Evolutionary conservation across 2,797 vertebrate genomes (phyloP).

Genomic region (Chelon labrosus): DNA sequence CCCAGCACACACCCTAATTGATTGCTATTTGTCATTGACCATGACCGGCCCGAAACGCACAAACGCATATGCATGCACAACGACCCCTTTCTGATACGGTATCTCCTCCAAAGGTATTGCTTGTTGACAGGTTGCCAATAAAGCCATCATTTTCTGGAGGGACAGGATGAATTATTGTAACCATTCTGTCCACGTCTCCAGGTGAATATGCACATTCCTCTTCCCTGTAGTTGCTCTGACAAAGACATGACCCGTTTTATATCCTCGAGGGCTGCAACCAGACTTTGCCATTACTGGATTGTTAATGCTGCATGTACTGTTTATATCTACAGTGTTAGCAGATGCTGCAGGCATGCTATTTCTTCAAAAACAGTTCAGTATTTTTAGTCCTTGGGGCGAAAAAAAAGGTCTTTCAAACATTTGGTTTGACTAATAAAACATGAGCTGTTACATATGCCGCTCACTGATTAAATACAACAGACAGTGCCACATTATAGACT

Average conservation of each 20-base stretch:
- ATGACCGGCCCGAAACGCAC: constrained; percentile 48
- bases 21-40: constrained; percentile 72
- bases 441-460: constrained; percentile 45
- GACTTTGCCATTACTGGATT: constrained; percentile 53
- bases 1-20: constrained; percentile 64
- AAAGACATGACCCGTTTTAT: constrained; percentile 59
- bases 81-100: constrained; percentile 61
- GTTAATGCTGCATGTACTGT: constrained; percentile 46
- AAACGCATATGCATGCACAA: constrained; percentile 43
- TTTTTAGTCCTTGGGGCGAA: constrained; percentile 58
- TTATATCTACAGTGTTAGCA: constrained; percentile 21
- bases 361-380: constrained; percentile 43
- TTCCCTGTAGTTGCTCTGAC: constrained; percentile 55
- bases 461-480: constrained; percentile 58
- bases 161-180: constrained; percentile 68
- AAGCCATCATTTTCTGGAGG: constrained; percentile 66
- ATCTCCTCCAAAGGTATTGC: constrained; percentile 73
- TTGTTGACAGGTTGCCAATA: constrained; percentile 77
- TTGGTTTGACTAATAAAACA: constrained; percentile 53
- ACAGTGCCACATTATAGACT: constrained; percentile 39
- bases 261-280: constrained; percentile 33
- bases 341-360: constrained; percentile 32
- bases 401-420: constrained; percentile 51
- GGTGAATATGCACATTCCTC: constrained; percentile 61
- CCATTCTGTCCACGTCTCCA: constrained; percentile 49